Percentiles rank a stretch among this genome's conserved stretches.
These are phyloP conservation scores for Brachionus rubens DNA, from an alignment of 1,140 invertebrate genomes.

Conservation along the genomic window DNA sequence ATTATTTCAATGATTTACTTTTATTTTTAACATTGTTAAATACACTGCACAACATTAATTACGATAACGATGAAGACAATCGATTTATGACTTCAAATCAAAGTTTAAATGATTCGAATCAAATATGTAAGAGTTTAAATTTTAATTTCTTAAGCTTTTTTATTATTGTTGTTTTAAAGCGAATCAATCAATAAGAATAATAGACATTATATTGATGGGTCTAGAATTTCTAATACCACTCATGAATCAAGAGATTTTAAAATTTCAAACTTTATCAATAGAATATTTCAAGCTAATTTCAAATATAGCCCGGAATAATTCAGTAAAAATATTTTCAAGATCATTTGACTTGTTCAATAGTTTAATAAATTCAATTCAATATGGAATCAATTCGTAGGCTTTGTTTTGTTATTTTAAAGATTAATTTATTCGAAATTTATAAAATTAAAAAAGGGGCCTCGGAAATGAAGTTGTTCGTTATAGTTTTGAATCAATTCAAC, in stretches of 20 bases:
- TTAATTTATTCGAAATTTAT: not conserved
- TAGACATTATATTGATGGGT: slow-evolving; percentile 7
- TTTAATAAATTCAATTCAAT: slow-evolving; percentile 35
- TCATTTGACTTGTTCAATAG: not conserved
- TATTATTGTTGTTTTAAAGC: not conserved
- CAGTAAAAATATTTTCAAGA: not conserved
- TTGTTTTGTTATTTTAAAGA: not conserved
- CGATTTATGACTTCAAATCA: not conserved
- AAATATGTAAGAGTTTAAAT: not conserved
- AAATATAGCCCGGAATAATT: not conserved
- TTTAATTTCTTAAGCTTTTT: not conserved
- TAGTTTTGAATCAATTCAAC: slow-evolving; percentile 11
- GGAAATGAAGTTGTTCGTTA: not conserved
- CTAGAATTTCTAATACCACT: slow-evolving; percentile 30
- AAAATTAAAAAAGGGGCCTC: slow-evolving; percentile 1
- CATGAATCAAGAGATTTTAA: slow-evolving; percentile 35
- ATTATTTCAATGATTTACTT: slow-evolving; percentile 43
- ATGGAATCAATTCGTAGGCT: slow-evolving; percentile 11
- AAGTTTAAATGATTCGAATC: not conserved
- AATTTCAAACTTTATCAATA: slow-evolving; percentile 7
- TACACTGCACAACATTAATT: slow-evolving; percentile 15
- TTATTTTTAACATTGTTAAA: slow-evolving; percentile 26
- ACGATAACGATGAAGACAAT: slow-evolving; percentile 13
- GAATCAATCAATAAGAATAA: slow-evolving; percentile 24
- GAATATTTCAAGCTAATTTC: slow-evolving; percentile 29